Base-by-base conservation (phyloP, 1,140 invertebrate genomes). In the Hylyphantes graminicola region DNA sequence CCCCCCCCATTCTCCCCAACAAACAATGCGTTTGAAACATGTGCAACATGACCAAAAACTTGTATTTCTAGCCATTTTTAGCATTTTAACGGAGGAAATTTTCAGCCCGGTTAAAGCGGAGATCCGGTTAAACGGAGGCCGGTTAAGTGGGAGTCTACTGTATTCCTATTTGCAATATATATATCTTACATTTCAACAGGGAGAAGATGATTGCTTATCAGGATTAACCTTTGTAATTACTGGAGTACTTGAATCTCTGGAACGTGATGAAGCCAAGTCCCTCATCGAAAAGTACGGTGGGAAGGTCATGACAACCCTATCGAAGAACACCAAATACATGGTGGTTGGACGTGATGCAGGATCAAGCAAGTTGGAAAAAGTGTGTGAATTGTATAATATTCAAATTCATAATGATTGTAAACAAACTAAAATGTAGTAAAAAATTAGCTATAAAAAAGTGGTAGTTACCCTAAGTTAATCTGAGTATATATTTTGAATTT, bases 191-290 rank as follows among this genome's bases (percentile, higher is more conserved):
- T 35, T 65, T 12, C 35, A 68, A 63, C 80, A 95, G 93, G 96
- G 95, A 54, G 91, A 91, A 80, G 92, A 93, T 19, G 91, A 93
- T 88, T 96, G 95, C 88, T 89, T 97, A 5, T 92, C 92, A 75
- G 94, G 94, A 75, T 89, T 95, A 85, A 94, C 93, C 50, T 97
- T 98, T 89, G 89, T 98, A 10, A 90, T 96, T 64, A 97, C 96
- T 84, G 97, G 97, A 21, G 94, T 97, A 7, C 90, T 97, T 12
- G 96, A 97, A 88, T 96, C 95, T 0, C 91, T 98, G 86, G 95
- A 97, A 88, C 91, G 94, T 51, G 94, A 96, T 54, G 95, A 97
- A 87, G 92, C 93, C 21, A 92, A 92, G 63, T 92, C 92, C 21
- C 89, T 96, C 12, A 93, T 97, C 50, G 93, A 93, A 82, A 93